These are phyloP conservation scores for Sciaenops ocellatus DNA, from an alignment of 2,797 vertebrate genomes.

Conservation along the genomic window DNA sequence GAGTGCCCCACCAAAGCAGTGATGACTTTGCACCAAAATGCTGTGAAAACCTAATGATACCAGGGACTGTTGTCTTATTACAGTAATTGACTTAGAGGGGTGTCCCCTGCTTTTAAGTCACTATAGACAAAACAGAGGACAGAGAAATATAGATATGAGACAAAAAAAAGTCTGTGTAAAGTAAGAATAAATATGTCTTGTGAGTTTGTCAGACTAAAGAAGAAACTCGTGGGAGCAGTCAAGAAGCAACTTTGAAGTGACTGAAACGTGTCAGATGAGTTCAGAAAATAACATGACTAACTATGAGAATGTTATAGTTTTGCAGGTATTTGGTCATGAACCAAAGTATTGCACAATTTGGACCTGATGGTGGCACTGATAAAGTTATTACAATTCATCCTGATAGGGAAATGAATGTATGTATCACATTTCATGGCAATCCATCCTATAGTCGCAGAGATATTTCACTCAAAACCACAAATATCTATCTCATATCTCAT, in stretches of 20 bases:
- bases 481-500: too few relatives aligned
- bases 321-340: neutral
- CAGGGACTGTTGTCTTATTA: neutral
- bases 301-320: neutral
- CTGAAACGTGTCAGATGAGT: too few relatives aligned
- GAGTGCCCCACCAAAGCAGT: neutral
- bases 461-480: neutral
- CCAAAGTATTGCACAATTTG: neutral
- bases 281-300: too few relatives aligned
- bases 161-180: too few relatives aligned
- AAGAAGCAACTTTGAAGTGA: too few relatives aligned
- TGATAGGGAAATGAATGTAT: neutral
- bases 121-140: neutral
- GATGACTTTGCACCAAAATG: constrained; percentile 12
- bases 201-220: too few relatives aligned
- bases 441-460: neutral
- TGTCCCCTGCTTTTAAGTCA: neutral
- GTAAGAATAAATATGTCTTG: too few relatives aligned
- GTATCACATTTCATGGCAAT: neutral
- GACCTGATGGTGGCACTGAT: neutral
- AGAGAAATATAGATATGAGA: neutral
- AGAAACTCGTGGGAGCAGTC: too few relatives aligned
- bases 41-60: constrained; percentile 30
- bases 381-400: neutral
- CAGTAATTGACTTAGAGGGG: neutral